Percentiles rank a stretch among this genome's conserved stretches.
phyloP scores from a whole-genome alignment of 2,888 invertebrate genomes.

The Hedya salicella region DNA sequence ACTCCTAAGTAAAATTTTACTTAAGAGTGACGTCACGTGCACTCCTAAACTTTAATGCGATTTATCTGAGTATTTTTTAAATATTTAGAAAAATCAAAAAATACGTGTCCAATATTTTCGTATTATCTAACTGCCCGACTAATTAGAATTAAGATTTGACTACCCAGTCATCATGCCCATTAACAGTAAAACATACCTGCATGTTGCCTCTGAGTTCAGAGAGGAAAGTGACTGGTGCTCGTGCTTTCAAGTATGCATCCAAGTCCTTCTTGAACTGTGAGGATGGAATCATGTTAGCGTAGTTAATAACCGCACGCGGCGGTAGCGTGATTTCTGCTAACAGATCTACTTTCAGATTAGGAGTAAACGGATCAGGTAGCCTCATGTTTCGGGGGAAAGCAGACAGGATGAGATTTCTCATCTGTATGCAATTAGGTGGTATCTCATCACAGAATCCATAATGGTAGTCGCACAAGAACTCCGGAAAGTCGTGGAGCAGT shows the following conservation, averaged over 20 bases:
- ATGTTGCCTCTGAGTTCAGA: constrained; percentile 96
- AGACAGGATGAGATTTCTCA: constrained; percentile 98
- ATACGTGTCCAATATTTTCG: no score
- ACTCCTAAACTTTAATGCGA: no score
- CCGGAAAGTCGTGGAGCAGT: constrained; percentile 98
- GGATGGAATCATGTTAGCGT: constrained; percentile 94
- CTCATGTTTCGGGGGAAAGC: constrained; percentile 99
- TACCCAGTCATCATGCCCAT: no score
- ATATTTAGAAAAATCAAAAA: no score
- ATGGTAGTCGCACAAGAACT: constrained; percentile 99
- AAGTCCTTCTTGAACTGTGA: constrained; percentile 96
- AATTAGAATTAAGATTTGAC: no score
- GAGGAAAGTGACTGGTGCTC: constrained; percentile 97
- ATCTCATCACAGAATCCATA: constrained; percentile 99
- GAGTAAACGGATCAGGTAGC: constrained; percentile 99
- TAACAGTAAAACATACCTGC: constrained; percentile 83
- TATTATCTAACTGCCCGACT: no score
- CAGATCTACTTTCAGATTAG: constrained; percentile 97
- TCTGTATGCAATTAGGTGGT: constrained; percentile 99
- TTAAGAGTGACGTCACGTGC: no score
- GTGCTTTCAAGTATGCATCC: constrained; percentile 97
- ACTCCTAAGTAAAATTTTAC: no score
- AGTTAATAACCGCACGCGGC: constrained; percentile 95
- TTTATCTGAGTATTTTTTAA: no score
- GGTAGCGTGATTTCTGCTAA: constrained; percentile 94